These are phyloP conservation scores for Trematomus bernacchii DNA, from an alignment of 2,797 vertebrate species.

Conservation along the genomic window DNA sequence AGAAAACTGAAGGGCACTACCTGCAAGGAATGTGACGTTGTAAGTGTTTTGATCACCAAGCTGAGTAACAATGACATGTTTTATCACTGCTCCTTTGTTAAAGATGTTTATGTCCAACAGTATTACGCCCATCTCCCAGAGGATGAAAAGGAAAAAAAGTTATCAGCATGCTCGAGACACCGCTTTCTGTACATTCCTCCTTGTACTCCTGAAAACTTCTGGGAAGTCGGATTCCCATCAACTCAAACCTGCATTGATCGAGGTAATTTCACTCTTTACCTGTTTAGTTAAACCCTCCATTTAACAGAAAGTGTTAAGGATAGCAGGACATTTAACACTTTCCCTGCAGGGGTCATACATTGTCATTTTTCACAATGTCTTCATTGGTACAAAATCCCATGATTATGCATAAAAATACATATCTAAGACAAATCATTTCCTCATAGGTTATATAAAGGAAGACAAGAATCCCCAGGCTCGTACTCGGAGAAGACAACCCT, in stretches of 20 bases:
- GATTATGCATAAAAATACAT: neutral
- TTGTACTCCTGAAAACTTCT: constrained; percentile 96
- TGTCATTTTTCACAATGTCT: neutral
- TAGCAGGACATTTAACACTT: neutral
- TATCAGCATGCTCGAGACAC: constrained; percentile 94
- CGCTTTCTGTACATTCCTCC: constrained; percentile 93
- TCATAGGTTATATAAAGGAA: constrained; percentile 93
- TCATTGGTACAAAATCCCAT: neutral
- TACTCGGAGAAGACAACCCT: constrained; percentile 90
- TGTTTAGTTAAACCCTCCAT: neutral
- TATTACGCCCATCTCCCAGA: constrained; percentile 94
- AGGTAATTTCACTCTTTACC: constrained; percentile 80
- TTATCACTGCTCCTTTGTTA: neutral
- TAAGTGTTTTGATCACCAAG: constrained; percentile 74
- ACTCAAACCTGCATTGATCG: constrained; percentile 95
- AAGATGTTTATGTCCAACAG: constrained; percentile 72
- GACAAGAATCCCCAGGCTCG: constrained; percentile 88
- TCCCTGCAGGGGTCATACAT: neutral
- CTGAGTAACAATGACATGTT: neutral
- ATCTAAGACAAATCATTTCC: constrained; percentile 5
- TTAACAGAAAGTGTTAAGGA: neutral
- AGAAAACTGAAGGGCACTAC: constrained; percentile 93
- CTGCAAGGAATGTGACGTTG: constrained; percentile 94
- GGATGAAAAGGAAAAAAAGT: constrained; percentile 91
- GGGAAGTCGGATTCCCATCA: constrained; percentile 98